These are phyloP conservation scores for Gambusia holbrooki DNA, from an alignment of 2,113 vertebrate species.

Conservation along the genomic window DNA sequence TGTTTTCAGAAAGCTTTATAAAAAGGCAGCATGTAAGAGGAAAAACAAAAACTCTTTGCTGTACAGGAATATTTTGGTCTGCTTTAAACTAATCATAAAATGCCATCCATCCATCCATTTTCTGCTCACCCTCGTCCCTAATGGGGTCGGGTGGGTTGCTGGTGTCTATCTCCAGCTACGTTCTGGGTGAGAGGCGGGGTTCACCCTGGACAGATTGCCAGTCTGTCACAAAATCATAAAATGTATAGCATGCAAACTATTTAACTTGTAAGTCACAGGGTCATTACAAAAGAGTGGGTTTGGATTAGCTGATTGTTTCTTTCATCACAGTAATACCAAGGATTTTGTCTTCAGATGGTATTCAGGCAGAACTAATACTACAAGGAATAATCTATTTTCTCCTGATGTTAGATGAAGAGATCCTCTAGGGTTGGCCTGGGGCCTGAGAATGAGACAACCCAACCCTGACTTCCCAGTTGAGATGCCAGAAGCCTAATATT, in stretches of 20 bases:
- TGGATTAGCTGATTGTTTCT: slow-evolving; percentile 20
- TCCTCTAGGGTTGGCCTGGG: slow-evolving; percentile 78
- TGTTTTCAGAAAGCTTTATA: neutral
- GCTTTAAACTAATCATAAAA: too few relatives aligned
- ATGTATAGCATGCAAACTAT: neutral
- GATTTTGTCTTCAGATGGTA: slow-evolving; percentile 52
- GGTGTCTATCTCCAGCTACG: too few relatives aligned
- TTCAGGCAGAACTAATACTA: slow-evolving; percentile 66
- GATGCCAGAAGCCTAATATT: slow-evolving; percentile 47
- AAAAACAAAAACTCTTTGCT: neutral
- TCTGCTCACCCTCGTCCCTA: too few relatives aligned
- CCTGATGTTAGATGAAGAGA: slow-evolving; percentile 65
- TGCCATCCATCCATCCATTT: too few relatives aligned
- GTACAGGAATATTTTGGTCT: neutral
- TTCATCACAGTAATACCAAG: slow-evolving; percentile 29
- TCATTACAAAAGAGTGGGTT: neutral
- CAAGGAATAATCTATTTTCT: slow-evolving; percentile 68
- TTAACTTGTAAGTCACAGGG: neutral
- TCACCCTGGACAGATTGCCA: too few relatives aligned
- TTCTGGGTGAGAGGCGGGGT: too few relatives aligned
- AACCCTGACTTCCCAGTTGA: slow-evolving; percentile 56
- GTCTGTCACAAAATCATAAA: too few relatives aligned
- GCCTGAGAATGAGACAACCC: slow-evolving; percentile 61
- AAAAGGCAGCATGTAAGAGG: neutral
- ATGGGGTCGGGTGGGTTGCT: too few relatives aligned